Percentiles rank a stretch among this genome's conserved stretches.
These are phyloP conservation scores for Eclectus roratus DNA, from an alignment of 2,113 vertebrate species.

Conservation along the genomic window DNA sequence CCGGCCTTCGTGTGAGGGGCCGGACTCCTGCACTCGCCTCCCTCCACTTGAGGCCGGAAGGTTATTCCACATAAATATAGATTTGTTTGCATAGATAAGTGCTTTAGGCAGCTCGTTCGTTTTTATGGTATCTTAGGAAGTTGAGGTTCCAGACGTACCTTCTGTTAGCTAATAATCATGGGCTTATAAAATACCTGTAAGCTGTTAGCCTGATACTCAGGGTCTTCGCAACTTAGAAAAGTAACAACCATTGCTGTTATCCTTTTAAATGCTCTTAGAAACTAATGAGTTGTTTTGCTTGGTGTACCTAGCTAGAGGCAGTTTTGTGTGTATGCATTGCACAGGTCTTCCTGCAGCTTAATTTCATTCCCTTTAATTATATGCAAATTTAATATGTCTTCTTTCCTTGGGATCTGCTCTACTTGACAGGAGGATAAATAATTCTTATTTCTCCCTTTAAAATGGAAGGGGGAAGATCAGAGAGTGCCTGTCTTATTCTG, in stretches of 20 bases:
- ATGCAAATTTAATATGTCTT: background rate
- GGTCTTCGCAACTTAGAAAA: background rate
- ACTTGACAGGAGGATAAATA: background rate
- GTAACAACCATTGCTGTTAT: accelerated
- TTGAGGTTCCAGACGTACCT: background rate
- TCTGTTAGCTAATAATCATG: accelerated
- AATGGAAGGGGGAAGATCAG: background rate
- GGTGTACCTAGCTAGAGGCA: accelerated
- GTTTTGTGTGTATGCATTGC: background rate
- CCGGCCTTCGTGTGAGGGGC: background rate
- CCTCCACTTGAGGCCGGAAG: background rate
- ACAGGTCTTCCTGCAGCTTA: background rate
- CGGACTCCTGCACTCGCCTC: accelerated
- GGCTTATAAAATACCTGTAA: background rate
- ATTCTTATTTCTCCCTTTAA: background rate
- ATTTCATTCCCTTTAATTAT: background rate
- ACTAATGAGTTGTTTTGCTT: accelerated
- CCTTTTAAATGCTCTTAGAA: background rate
- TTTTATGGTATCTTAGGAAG: background rate
- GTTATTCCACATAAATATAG: accelerated
- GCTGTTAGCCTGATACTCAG: no score
- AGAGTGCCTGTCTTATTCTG: background rate
- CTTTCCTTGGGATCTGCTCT: background rate
- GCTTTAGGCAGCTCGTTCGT: accelerated
- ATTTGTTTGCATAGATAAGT: background rate